phyloP scores from a whole-genome alignment of 2,113 vertebrate genomes.

The Hippocampus guttulatus region DNA sequence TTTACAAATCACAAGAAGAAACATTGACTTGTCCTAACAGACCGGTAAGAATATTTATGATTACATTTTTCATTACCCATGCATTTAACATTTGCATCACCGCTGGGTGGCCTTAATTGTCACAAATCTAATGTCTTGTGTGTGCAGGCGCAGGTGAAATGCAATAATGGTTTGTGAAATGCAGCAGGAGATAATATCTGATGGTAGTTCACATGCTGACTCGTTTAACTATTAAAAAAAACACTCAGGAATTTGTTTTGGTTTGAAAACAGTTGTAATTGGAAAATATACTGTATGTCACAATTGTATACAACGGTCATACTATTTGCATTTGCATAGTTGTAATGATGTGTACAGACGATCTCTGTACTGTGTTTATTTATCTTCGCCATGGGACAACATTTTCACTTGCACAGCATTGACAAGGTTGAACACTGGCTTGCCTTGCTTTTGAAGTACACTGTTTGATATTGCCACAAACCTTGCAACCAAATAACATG shows the following conservation, averaged over 20 bases:
- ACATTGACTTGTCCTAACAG: background rate
- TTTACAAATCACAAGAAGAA: background rate
- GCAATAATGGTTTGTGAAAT: background rate
- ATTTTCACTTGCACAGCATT: background rate
- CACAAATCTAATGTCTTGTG: background rate
- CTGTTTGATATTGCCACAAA: constrained; percentile 8
- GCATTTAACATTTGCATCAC: background rate
- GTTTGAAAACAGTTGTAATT: background rate
- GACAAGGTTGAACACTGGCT: constrained; percentile 2
- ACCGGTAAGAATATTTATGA: constrained; percentile 9
- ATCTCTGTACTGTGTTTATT: background rate
- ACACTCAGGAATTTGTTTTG: background rate
- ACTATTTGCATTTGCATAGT: background rate
- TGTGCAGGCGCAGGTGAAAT: background rate
- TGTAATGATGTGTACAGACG: constrained; percentile 20
- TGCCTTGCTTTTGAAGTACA: constrained; percentile 1
- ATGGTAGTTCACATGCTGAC: background rate
- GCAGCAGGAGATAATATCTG: background rate
- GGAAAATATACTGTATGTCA: no score
- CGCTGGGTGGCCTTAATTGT: background rate
- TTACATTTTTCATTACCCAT: background rate
- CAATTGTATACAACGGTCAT: no score
- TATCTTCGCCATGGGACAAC: constrained; percentile 37
- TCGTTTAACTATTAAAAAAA: background rate
- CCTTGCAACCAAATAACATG: constrained; percentile 31